Conservation (phyloP, 2,888 invertebrate genomes). For the Chrysomela aeneicollis region DNA sequence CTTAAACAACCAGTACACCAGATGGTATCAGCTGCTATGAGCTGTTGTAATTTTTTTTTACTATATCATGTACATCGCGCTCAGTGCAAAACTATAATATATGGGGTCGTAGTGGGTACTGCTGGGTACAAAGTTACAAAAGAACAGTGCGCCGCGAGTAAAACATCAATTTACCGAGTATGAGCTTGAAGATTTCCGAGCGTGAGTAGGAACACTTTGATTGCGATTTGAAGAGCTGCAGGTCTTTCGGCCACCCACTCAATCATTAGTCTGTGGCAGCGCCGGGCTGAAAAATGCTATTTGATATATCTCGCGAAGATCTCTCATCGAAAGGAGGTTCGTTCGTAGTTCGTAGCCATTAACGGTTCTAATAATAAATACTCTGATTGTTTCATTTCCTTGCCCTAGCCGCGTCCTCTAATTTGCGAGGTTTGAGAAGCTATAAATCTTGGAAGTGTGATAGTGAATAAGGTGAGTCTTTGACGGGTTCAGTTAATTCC, state of each 20-base stretch:
- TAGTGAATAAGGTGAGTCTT: neutral
- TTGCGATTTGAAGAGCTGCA: conserved; percentile 48
- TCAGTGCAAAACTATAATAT: too few relatives aligned
- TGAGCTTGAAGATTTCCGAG: conserved; percentile 41
- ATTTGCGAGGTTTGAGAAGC: conserved; percentile 1
- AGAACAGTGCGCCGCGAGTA: conserved; percentile 24
- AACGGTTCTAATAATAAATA: conserved; percentile 18
- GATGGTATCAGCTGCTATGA: too few relatives aligned
- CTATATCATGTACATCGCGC: too few relatives aligned
- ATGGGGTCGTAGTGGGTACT: too few relatives aligned
- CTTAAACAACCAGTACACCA: too few relatives aligned
- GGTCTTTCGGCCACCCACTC: conserved; percentile 48
- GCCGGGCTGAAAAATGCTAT: conserved; percentile 29
- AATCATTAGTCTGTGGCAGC: conserved; percentile 43
- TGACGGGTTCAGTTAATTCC: neutral
- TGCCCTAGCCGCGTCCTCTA: neutral
- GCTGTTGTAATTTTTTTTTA: too few relatives aligned
- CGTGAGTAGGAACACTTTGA: conserved; percentile 36
- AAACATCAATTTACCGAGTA: conserved; percentile 44
- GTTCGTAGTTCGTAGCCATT: conserved; percentile 14
- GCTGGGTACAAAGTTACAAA: too few relatives aligned
- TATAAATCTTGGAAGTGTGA: neutral
- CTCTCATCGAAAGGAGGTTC: conserved; percentile 16
- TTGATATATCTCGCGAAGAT: conserved; percentile 30
- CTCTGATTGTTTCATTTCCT: conserved; percentile 10